Percentiles rank a stretch among this genome's conserved stretches.
These are phyloP conservation scores for Aporophyla lueneburgensis DNA, from an alignment of 2,888 invertebrate genomes.

Conservation along the genomic window DNA sequence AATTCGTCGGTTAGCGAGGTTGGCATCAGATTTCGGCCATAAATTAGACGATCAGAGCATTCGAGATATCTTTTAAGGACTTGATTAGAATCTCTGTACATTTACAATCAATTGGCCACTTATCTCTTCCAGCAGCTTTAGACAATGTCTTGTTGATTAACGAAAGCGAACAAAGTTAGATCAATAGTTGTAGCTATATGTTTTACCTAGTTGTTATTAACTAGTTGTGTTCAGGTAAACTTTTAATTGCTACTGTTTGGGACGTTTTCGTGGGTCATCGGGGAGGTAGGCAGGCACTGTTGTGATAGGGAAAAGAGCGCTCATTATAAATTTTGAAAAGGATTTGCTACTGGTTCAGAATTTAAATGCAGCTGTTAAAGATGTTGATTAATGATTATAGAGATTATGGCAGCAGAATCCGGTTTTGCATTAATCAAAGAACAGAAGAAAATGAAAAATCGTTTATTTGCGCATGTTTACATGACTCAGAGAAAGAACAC, in stretches of 20 bases:
- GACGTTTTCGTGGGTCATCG: conserved; percentile 42
- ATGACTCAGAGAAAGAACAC: too few species aligned
- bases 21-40: too few species aligned
- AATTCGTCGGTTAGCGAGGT: too few species aligned
- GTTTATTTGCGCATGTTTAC: too few species aligned
- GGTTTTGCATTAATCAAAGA: too few species aligned
- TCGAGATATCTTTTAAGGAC: too few species aligned
- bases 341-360: neutral
- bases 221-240: conserved; percentile 63
- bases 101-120: too few species aligned
- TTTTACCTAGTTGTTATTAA: conserved; percentile 59
- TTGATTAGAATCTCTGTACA: too few species aligned
- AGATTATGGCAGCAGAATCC: too few species aligned
- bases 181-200: conserved; percentile 62
- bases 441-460: too few species aligned
- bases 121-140: conserved; percentile 20
- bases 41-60: too few species aligned
- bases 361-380: neutral
- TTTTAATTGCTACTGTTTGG: conserved; percentile 65
- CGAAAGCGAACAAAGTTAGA: conserved; percentile 63
- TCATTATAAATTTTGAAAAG: conserved; percentile 32
- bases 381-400: neutral
- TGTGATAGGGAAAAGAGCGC: conserved; percentile 31
- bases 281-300: conserved; percentile 30
- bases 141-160: conserved; percentile 57